Conservation (phyloP, 2,888 invertebrate genomes). For the Perizoma flavofasciatum region DNA sequence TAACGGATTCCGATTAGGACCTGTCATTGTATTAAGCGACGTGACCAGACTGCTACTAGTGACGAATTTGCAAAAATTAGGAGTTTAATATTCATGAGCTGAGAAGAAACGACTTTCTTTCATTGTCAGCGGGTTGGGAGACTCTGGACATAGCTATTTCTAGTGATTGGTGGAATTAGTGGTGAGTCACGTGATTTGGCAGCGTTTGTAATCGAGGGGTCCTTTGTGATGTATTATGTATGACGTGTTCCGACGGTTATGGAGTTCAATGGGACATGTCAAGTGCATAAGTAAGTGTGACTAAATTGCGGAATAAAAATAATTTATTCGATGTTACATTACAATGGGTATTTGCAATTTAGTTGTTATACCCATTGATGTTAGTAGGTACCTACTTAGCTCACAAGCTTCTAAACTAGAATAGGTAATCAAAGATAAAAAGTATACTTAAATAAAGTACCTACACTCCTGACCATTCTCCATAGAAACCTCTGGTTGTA, state of each 20-base stretch:
- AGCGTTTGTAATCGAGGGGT: conserved; percentile 36
- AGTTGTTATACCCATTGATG: conserved; percentile 10
- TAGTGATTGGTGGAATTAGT: conserved; percentile 28
- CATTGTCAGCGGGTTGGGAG: conserved; percentile 23
- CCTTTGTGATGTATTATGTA: conserved; percentile 56
- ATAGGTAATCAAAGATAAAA: no score
- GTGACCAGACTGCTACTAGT: conserved; percentile 60
- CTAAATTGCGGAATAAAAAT: conserved; percentile 41
- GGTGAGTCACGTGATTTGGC: conserved; percentile 31
- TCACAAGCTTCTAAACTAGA: no score
- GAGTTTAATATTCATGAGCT: conserved; percentile 72
- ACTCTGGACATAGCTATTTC: conserved; percentile 27
- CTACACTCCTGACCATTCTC: no score
- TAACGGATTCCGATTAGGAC: conserved; percentile 74
- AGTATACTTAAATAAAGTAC: no score
- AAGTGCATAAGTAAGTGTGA: conserved; percentile 49
- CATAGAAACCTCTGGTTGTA: no score
- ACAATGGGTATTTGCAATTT: conserved; percentile 27
- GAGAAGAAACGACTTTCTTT: conserved; percentile 56
- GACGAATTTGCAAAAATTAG: conserved; percentile 63
- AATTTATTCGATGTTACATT: conserved; percentile 33
- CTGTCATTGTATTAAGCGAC: conserved; percentile 71
- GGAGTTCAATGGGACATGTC: conserved; percentile 51
- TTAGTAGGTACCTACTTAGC: no score
- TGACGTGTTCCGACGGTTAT: conserved; percentile 53